Base-by-base conservation (phyloP, 2,113 vertebrate species). In the Cryptoleucopteryx plumbea region DNA sequence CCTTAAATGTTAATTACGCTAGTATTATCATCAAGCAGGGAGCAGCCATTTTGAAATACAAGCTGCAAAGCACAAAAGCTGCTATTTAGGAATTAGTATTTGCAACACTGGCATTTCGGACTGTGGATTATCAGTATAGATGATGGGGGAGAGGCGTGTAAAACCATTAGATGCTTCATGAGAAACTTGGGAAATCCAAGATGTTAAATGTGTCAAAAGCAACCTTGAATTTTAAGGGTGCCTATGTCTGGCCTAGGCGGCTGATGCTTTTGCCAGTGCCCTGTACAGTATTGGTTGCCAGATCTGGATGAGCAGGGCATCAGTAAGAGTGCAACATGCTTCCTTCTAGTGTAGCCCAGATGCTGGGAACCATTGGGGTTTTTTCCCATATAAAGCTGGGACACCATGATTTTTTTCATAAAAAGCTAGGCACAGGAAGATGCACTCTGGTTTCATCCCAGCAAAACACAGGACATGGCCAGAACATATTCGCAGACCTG, bases 341-440 rank as follows among this genome's bases (percentile, higher is more conserved):
- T 61, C 31, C 31, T 80, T 84, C 22, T 45, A 16, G 7, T 19
- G 29, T 38, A 81, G 27, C n/a, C 32, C 43, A 74, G 40, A 27
- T 1, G 0, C 40, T 88, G 45, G 17, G 9, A 55, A 32, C 6
- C 1, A 0, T 13, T 59, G 32, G 4, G 0, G 7, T 26, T 68
- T 83, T 65, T 38, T 21, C 36, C 48, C 10, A 1, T 36, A 27
- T 27, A 45, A 78, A 55, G 11, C 25, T 55, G 70, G 55, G 18
- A n/a, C 32, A 36, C 22, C 1, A 4, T 55, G 7, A n/a, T n/a
- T 62, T 40, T 50, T 81, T 93, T 75, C 26, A 22, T 10, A 22
- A 59, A 66, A 88, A 82, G 20, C 26, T 48, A 58, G 20, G 65
- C 29, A 55, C 22, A 40, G 59, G 45, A 80, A 47, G 59, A 34